A percentile compares a stretch with the other conserved stretches of the same genome.
phyloP scores from a whole-genome alignment of 2,888 invertebrate species.

The Drosophila fungiperda region DNA sequence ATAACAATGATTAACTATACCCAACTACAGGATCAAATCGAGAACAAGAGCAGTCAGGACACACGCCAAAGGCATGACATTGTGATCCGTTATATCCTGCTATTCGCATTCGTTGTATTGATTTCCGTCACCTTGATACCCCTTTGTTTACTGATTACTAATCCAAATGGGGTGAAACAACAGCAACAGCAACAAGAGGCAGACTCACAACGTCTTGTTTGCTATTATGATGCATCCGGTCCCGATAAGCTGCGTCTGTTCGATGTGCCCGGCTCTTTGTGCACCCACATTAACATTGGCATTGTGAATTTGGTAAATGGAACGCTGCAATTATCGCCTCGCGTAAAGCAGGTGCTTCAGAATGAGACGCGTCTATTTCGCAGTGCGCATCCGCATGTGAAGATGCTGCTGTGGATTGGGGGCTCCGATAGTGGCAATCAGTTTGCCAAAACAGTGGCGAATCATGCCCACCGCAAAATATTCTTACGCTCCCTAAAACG shows the following conservation, averaged over 20 bases:
- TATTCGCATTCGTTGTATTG: conserved; percentile 2
- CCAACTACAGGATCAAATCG: conserved; percentile 3
- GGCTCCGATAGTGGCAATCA: conserved; percentile 87
- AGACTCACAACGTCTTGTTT: conserved; percentile 47
- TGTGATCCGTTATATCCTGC: conserved; percentile 9
- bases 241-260: conserved; percentile 85
- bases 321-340: conserved; percentile 86
- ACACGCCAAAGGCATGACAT: neutral
- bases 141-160: conserved; percentile 26
- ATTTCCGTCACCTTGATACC: conserved; percentile 20
- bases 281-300: conserved; percentile 93
- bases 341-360: conserved; percentile 81
- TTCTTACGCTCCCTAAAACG: conserved; percentile 87
- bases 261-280: conserved; percentile 89
- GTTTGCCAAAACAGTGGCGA: conserved; percentile 90
- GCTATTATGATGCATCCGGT: conserved; percentile 39
- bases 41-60: neutral
- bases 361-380: conserved; percentile 86
- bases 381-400: conserved; percentile 88
- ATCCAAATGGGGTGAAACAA: neutral
- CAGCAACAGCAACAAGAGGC: conserved; percentile 3
- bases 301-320: conserved; percentile 89
- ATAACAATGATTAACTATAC: conserved; percentile 42
- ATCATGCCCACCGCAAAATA: conserved; percentile 89
- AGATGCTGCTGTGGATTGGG: conserved; percentile 92